Conservation (phyloP, 2,113 vertebrate species). For the Pseudorectes ferrugineus region DNA sequence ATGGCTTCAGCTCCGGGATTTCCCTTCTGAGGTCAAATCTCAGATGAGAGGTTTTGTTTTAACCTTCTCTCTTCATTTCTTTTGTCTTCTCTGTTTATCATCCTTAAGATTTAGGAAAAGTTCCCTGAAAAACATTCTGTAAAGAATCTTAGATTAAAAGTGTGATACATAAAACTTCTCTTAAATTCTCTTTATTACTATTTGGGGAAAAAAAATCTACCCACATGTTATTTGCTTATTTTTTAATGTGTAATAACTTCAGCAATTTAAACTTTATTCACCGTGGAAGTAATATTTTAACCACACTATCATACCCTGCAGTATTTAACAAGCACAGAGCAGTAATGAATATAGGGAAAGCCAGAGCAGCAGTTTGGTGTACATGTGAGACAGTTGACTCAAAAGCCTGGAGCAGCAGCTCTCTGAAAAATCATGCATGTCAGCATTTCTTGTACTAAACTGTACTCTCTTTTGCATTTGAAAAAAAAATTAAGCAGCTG, state of each 20-base stretch:
- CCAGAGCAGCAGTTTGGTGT: not conserved
- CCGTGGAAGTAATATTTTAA: not conserved
- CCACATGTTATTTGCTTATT: not conserved
- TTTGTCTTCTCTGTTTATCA: slow-evolving; percentile 35
- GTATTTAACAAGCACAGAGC: not conserved
- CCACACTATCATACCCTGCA: not conserved
- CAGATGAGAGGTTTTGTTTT: not conserved
- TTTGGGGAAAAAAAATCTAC: not conserved
- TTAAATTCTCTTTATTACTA: not conserved
- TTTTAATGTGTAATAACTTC: not conserved
- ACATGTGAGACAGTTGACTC: not conserved
- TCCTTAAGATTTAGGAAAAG: slow-evolving; percentile 3
- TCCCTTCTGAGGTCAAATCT: slow-evolving; percentile 12
- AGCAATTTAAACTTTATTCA: not conserved
- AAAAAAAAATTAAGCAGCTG: not conserved
- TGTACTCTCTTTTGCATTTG: not conserved
- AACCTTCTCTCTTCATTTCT: slow-evolving; percentile 49
- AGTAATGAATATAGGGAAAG: not conserved
- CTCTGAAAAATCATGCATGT: not conserved
- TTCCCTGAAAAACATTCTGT: slow-evolving; percentile 44
- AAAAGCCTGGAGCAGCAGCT: not conserved
- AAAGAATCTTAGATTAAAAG: not conserved
- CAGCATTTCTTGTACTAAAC: not conserved
- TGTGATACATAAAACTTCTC: not conserved
- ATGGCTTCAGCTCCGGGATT: not conserved